A percentile compares a stretch with the other conserved stretches of the same genome.
Evolutionary conservation across 64 coral and sea anemone species (phyloP).

Genomic region (Dendrophyllia cribrosa): DNA sequence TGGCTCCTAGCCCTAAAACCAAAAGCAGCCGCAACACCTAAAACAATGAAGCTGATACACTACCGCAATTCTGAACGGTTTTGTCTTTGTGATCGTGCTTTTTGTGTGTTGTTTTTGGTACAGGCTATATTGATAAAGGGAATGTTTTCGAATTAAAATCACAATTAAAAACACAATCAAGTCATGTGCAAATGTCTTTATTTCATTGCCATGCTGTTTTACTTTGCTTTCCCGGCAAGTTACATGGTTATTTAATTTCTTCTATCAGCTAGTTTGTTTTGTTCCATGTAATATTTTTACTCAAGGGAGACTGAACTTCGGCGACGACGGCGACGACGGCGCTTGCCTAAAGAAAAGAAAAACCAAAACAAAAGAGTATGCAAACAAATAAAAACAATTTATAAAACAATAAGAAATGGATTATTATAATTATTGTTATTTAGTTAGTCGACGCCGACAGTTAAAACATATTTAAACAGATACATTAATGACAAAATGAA

Average conservation of each 20-base stretch:
- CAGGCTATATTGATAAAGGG: no score
- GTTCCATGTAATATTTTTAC: neutral
- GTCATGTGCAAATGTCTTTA: neutral
- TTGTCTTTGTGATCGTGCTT: no score
- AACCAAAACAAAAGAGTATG: neutral
- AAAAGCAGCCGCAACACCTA: no score
- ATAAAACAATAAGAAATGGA: neutral
- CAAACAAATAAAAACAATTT: no score
- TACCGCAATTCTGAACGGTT: no score
- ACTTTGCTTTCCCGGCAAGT: neutral
- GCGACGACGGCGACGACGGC: constrained; percentile 22
- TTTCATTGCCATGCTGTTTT: neutral
- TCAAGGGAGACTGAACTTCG: neutral
- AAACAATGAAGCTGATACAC: no score
- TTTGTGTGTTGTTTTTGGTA: no score
- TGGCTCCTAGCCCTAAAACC: no score
- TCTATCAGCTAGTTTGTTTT: neutral
- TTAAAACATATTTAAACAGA: no score
- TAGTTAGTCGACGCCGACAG: no score
- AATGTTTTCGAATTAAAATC: no score
- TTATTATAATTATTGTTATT: neutral
- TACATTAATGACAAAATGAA: no score
- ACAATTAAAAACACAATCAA: neutral
- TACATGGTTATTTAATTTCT: neutral
- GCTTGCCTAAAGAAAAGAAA: neutral